These are phyloP conservation scores for Tauraco hartlaubi DNA, from an alignment of 2,797 vertebrate genomes.

Conservation along the genomic window DNA sequence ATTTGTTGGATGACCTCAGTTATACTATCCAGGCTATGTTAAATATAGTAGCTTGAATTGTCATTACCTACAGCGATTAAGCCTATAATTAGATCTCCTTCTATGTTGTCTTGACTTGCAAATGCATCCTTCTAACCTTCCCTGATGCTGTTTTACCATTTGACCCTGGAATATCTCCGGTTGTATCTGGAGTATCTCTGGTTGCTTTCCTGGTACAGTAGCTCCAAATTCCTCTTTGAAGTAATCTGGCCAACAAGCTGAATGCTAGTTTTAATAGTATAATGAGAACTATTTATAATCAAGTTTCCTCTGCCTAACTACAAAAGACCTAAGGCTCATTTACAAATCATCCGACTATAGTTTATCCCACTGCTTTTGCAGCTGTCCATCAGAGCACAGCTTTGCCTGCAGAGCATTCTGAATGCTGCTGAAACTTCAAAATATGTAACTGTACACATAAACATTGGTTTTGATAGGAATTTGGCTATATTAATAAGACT, in stretches of 20 bases:
- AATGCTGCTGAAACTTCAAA: neutral
- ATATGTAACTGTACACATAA: neutral
- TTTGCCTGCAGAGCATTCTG: neutral
- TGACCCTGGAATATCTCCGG: neutral
- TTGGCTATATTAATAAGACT: neutral
- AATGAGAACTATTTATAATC: constrained; percentile 43
- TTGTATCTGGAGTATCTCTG: neutral
- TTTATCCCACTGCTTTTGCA: neutral
- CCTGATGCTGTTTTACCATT: constrained; percentile 36
- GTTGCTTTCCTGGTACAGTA: neutral
- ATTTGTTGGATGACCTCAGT: neutral
- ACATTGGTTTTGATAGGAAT: neutral
- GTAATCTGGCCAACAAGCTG: neutral
- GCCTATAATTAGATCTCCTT: constrained; percentile 66
- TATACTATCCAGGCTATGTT: constrained; percentile 35
- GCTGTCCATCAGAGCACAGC: neutral
- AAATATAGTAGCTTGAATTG: constrained; percentile 60
- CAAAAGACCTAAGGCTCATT: neutral
- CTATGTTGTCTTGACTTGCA: constrained; percentile 58
- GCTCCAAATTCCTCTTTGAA: neutral
- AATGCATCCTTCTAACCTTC: constrained; percentile 49
- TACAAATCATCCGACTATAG: neutral
- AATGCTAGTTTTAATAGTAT: neutral
- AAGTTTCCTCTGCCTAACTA: constrained; percentile 20
- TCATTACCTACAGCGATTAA: constrained; percentile 53